phyloP scores from a whole-genome alignment of 64 coral and sea anemone species.

The Pachyseris speciosa region DNA sequence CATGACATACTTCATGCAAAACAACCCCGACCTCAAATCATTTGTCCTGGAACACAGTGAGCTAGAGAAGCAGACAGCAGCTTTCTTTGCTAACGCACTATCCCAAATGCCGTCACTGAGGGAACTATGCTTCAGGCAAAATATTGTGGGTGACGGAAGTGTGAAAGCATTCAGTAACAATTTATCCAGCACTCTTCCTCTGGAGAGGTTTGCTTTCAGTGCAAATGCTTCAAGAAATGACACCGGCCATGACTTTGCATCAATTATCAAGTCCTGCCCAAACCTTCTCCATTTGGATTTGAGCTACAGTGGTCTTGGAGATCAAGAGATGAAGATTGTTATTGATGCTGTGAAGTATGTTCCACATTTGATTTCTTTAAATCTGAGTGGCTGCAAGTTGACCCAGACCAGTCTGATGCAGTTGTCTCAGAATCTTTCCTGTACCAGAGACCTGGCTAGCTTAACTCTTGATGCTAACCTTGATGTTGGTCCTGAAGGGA shows the following conservation, averaged over 20 bases:
- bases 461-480: slow-evolving; percentile 60
- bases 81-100: slow-evolving; percentile 56
- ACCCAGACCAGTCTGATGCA: slow-evolving; percentile 4
- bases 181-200: neutral
- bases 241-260: slow-evolving; percentile 34
- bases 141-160: slow-evolving; percentile 26
- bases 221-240: slow-evolving; percentile 44
- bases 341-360: slow-evolving; percentile 46
- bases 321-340: slow-evolving; percentile 55
- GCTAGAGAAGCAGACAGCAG: slow-evolving; percentile 15
- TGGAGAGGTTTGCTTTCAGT: slow-evolving; percentile 58
- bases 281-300: slow-evolving; percentile 50
- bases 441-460: slow-evolving; percentile 24
- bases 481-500: slow-evolving; percentile 33
- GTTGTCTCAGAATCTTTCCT: slow-evolving; percentile 24
- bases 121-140: slow-evolving; percentile 46
- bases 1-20: slow-evolving; percentile 62
- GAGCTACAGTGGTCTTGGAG: slow-evolving; percentile 52
- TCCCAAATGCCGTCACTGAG: slow-evolving; percentile 29
- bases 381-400: slow-evolving; percentile 56
- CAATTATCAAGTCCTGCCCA: slow-evolving; percentile 47
- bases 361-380: slow-evolving; percentile 13
- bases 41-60: slow-evolving; percentile 44
- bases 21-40: slow-evolving; percentile 46
- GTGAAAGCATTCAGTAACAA: slow-evolving; percentile 45